Percentiles rank a stretch among this genome's conserved stretches.
phyloP scores from a whole-genome alignment of 2,888 invertebrate genomes.

The Lithophane ornitopus region DNA sequence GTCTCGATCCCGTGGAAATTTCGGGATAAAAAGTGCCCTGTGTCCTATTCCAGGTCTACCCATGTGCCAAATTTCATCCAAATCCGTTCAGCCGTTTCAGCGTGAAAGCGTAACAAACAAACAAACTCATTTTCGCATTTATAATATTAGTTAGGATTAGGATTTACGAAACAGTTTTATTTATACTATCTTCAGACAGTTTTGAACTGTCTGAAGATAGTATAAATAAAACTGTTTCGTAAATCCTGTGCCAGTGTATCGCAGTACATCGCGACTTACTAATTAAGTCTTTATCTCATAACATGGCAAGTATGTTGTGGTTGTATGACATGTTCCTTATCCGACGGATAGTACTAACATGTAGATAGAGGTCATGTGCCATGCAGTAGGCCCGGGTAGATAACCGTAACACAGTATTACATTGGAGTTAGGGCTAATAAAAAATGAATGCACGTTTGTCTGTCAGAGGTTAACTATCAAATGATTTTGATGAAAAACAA shows the following conservation, averaged over 20 bases:
- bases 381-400: constrained; percentile 28
- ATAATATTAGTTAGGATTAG: too few relatives aligned
- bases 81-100: too few relatives aligned
- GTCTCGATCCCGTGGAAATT: too few relatives aligned
- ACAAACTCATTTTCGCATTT: too few relatives aligned
- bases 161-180: too few relatives aligned
- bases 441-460: background rate
- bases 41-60: too few relatives aligned
- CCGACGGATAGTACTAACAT: constrained; percentile 16
- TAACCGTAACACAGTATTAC: background rate
- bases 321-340: constrained; percentile 28
- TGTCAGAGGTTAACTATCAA: background rate
- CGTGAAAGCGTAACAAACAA: too few relatives aligned
- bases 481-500: background rate
- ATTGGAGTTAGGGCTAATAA: constrained; percentile 10
- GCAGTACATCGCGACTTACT: constrained; percentile 26
- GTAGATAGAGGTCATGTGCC: constrained; percentile 45
- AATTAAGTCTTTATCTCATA: constrained; percentile 35
- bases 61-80: too few relatives aligned
- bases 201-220: too few relatives aligned
- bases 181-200: background rate
- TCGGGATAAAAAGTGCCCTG: too few relatives aligned
- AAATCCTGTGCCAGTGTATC: constrained; percentile 12
- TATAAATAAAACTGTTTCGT: too few relatives aligned
- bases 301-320: constrained; percentile 24